Conservation (phyloP, 2,888 invertebrate genomes). For the Myathropa florea region DNA sequence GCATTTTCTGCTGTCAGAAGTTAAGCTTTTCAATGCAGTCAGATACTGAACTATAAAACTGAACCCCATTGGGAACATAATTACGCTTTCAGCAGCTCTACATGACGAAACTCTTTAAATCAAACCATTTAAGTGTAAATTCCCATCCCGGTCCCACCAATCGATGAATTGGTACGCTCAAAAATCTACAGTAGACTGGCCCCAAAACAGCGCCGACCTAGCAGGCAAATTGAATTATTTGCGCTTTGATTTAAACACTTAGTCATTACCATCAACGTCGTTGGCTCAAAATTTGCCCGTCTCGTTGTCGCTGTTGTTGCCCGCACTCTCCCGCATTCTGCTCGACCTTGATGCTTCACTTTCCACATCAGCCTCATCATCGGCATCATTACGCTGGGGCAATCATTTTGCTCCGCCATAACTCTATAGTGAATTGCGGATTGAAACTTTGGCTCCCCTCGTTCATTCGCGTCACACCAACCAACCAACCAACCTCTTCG, state of each 20-base stretch:
- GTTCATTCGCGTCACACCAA: neutral
- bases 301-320: slow-evolving; percentile 5
- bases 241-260: slow-evolving; percentile 60
- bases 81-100: neutral
- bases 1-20: too few species aligned
- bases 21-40: neutral
- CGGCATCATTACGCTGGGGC: slow-evolving; percentile 57
- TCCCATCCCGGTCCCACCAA: slow-evolving; percentile 5
- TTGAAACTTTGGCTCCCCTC: slow-evolving; percentile 39
- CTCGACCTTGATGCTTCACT: slow-evolving; percentile 48
- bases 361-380: slow-evolving; percentile 56
- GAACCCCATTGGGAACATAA: neutral
- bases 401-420: slow-evolving; percentile 63
- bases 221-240: slow-evolving; percentile 64
- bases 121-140: neutral
- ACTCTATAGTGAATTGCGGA: slow-evolving; percentile 49
- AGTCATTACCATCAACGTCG: slow-evolving; percentile 48
- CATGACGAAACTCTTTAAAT: neutral
- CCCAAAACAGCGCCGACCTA: slow-evolving; percentile 46
- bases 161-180: slow-evolving; percentile 53
- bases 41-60: neutral
- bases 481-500: neutral
- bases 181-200: slow-evolving; percentile 19
- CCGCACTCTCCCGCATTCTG: slow-evolving; percentile 16
- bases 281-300: neutral